Evolutionary conservation across 2,113 vertebrate species (phyloP).

Genomic region (Copsychus sechellarum): DNA sequence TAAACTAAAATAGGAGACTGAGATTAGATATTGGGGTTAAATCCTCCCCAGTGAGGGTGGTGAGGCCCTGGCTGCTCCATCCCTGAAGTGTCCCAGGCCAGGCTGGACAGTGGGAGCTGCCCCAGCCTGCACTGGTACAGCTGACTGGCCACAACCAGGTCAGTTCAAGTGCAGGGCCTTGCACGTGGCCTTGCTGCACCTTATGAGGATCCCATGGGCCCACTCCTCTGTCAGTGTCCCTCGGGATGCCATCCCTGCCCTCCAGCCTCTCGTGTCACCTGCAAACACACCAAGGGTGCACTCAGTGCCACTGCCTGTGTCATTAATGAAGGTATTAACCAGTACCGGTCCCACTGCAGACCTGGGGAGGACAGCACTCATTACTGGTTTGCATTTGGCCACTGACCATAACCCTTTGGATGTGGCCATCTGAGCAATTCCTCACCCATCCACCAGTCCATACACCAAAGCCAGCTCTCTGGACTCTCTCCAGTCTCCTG

Average conservation of each 20-base stretch:
- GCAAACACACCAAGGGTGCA: neutral
- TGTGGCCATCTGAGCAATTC: neutral
- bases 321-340: neutral
- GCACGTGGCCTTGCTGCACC: neutral
- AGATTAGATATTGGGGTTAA: neutral
- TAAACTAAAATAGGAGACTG: neutral
- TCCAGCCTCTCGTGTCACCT: neutral
- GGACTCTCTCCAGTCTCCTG: neutral
- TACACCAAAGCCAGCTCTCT: neutral
- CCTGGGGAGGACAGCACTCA: neutral
- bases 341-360: fast-evolving
- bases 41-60: neutral
- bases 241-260: neutral
- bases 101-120: neutral
- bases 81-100: neutral
- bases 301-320: neutral
- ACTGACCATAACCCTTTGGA: neutral
- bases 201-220: neutral
- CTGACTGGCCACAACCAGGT: neutral
- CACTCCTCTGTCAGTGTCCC: neutral
- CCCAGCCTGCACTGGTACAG: neutral
- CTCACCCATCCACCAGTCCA: neutral
- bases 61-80: neutral
- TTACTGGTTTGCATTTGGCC: neutral
- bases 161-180: neutral